Evolutionary conservation across 2,113 vertebrate species (phyloP).

Genomic region (Phaetusa simplex): DNA sequence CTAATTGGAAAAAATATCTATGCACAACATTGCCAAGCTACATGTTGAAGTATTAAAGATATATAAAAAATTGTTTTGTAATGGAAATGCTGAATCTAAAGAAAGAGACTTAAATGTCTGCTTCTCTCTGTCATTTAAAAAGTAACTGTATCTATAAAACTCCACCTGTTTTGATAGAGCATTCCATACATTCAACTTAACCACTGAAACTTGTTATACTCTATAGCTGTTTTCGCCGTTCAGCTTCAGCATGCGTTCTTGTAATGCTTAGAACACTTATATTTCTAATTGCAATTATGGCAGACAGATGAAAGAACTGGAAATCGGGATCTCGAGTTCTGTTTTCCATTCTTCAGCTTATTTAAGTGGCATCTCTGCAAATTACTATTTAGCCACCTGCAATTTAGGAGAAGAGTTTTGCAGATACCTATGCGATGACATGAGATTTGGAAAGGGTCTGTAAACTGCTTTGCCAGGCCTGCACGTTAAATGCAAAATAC

Average conservation of each 20-base stretch:
- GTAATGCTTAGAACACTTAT: background rate
- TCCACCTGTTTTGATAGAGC: constrained; percentile 1
- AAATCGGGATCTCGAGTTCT: background rate
- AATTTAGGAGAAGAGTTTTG: constrained; percentile 7
- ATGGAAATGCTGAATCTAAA: background rate
- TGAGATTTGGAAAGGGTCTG: background rate
- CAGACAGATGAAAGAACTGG: background rate
- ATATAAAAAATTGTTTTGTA: background rate
- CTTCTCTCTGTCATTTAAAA: background rate
- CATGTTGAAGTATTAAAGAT: background rate
- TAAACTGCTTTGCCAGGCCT: background rate
- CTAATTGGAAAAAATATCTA: background rate
- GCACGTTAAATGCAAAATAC: background rate
- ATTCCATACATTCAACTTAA: background rate
- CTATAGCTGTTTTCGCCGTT: background rate
- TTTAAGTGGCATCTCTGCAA: background rate
- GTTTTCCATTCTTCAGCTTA: background rate
- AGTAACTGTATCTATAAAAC: background rate
- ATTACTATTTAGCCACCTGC: background rate
- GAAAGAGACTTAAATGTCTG: background rate
- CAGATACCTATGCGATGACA: background rate
- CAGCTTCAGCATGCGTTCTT: background rate
- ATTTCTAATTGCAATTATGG: background rate
- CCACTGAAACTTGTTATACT: background rate
- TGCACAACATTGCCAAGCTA: background rate